A percentile compares a stretch with the other conserved stretches of the same genome.
Conservation (phyloP, 2,113 vertebrate genomes). For the Oreochromis niloticus region DNA sequence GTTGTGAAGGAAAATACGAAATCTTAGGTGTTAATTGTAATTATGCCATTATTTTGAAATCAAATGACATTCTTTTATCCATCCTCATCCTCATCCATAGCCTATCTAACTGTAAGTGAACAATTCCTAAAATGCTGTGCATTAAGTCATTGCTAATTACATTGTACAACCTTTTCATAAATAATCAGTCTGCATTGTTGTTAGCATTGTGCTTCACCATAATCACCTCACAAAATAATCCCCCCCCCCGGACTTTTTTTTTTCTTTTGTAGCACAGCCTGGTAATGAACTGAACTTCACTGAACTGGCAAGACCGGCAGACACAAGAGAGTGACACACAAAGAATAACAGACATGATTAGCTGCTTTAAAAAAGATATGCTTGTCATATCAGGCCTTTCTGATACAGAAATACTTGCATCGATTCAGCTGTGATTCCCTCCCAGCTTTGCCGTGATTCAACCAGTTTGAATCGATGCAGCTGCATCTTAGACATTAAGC, state of each 20-base stretch:
- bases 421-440: conserved; percentile 35
- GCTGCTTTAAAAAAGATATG: conserved; percentile 1
- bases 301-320: conserved; percentile 2
- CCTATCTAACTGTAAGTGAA: not conserved
- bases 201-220: not conserved
- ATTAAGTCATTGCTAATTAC: not conserved
- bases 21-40: not conserved
- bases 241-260: accelerated
- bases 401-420: conserved; percentile 26
- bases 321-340: not conserved
- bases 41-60: not conserved
- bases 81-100: not conserved
- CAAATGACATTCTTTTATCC: not conserved
- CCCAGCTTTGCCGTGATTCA: conserved; percentile 40
- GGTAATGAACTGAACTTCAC: conserved; percentile 17
- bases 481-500: conserved; percentile 50
- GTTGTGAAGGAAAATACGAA: not conserved
- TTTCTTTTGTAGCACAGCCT: not conserved
- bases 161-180: not conserved
- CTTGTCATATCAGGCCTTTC: conserved; percentile 33
- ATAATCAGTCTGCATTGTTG: not conserved
- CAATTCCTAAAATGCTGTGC: not conserved
- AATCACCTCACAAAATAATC: not conserved
- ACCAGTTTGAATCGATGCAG: conserved; percentile 49
- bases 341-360: conserved; percentile 26